Conservation (phyloP, 1,140 invertebrate genomes). For the Diorhabda elongata region DNA sequence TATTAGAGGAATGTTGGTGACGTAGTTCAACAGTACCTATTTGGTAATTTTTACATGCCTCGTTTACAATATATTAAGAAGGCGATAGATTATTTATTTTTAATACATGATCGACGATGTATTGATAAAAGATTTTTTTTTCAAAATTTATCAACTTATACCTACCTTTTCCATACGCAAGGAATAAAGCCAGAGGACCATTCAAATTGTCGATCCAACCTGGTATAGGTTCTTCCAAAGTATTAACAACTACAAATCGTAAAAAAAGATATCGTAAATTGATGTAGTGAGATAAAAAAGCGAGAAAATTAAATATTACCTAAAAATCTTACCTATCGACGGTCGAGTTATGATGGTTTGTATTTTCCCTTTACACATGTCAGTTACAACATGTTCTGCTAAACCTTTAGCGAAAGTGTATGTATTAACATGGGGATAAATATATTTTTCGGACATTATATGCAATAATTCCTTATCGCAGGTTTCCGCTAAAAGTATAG, state of each 20-base stretch:
- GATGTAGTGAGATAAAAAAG: too few relatives aligned
- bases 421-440: constrained; percentile 73
- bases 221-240: constrained; percentile 58
- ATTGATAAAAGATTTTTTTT: too few relatives aligned
- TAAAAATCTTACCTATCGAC: constrained; percentile 68
- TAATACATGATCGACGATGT: too few relatives aligned
- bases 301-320: too few relatives aligned
- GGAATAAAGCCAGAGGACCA: constrained; percentile 74
- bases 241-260: constrained; percentile 55
- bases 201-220: constrained; percentile 96
- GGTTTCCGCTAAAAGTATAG: constrained; percentile 76
- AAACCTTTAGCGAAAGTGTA: constrained; percentile 82
- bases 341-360: constrained; percentile 83
- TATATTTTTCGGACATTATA: constrained; percentile 64
- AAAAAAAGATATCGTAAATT: too few relatives aligned
- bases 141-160: constrained; percentile 17
- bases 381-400: constrained; percentile 69
- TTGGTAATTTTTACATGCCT: too few relatives aligned
- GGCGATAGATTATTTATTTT: too few relatives aligned
- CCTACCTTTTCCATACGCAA: constrained; percentile 73
- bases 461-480: constrained; percentile 65
- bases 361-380: constrained; percentile 60
- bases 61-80: too few relatives aligned
- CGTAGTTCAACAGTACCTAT: too few relatives aligned
- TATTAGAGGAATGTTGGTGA: too few relatives aligned